Base-by-base conservation (phyloP, 2,888 invertebrate genomes). In the Drosophila meridionalis region DNA sequence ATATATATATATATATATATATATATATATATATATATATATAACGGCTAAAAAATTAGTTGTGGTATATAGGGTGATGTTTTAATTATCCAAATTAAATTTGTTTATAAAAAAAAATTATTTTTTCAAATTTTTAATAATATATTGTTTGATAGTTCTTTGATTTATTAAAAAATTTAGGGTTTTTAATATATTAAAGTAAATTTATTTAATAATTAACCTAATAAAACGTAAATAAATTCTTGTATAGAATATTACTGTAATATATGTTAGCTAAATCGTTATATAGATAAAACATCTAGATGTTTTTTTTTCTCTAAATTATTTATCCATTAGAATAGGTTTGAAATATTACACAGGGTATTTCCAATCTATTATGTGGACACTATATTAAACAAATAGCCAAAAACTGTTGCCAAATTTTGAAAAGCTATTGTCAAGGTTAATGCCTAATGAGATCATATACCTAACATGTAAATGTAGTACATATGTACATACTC, bases 371-470 rank as follows among this genome's bases (percentile, higher is more conserved):
- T 57, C n/a, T 3, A n/a, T n/a, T 14, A 7, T 7, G 14, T 20
- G 4, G 1, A 20, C 7, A 8, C 7, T 40, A 14, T 9, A 8
- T 14, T 26, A 20, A 36, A 36, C 9, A n/a, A 0, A 20, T 0
- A 20, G 36, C 28, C 53, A 59, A 61, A 59, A 42, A 20, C 11
- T 68, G 57, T 73, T 56, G 64, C 68, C 73, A 64, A 68, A 32
- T 67, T 47, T 77, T 11, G 9, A 38, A 50, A 5, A 34, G 40
- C 11, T 20, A 43, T 42, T 55, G n/a, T 56, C 58, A 78, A 78
- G 75, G 77, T 68, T 56, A 56, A 42, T 32, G 42, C 30, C 47
- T 32, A 55, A 61, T 75, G 67, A 78, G 76, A 75, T 78, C 75
- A 70, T 55, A n/a, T 14, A 38, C 4, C 12, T 28, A 20, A 40